Percentiles rank a stretch among this genome's conserved stretches.
These are phyloP conservation scores for Acanthornis magna DNA, from an alignment of 2,797 vertebrate genomes.

Conservation along the genomic window DNA sequence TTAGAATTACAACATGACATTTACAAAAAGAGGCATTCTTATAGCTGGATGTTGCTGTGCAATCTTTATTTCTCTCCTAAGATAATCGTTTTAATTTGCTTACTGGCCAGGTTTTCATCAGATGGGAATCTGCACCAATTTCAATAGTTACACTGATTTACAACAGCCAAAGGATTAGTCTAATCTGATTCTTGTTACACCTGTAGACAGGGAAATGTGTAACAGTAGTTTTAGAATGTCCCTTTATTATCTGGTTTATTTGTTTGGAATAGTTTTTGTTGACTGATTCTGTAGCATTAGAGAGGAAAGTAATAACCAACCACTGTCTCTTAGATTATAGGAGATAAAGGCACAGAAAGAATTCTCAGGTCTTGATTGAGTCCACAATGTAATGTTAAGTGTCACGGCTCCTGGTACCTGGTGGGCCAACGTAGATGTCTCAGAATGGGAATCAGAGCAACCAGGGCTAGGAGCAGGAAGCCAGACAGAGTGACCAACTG, in stretches of 20 bases:
- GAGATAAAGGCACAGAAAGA: background rate
- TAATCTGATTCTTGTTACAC: background rate
- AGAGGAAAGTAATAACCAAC: background rate
- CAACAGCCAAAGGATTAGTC: background rate
- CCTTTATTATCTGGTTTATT: background rate
- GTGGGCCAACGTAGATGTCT: background rate
- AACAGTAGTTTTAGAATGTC: background rate
- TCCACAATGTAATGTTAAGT: background rate
- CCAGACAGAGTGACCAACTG: background rate
- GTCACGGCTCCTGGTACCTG: background rate
- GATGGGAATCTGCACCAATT: background rate
- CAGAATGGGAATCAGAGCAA: background rate
- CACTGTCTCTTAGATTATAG: background rate
- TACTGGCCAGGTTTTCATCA: background rate
- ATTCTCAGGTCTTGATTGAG: background rate
- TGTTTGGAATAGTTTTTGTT: background rate
- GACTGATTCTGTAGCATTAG: background rate
- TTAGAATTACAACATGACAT: background rate
- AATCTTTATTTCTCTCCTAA: background rate
- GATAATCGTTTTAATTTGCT: background rate
- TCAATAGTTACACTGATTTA: background rate
- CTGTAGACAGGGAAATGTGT: background rate
- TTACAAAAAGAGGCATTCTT: background rate
- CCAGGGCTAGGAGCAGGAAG: background rate
- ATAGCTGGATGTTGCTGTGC: background rate